Evolutionary conservation across 37 sponge, comb jelly and placozoan genomes (phyloP), one percentile per base, ranked within the genome.

Genomic region (Crambe crambe): DNA sequence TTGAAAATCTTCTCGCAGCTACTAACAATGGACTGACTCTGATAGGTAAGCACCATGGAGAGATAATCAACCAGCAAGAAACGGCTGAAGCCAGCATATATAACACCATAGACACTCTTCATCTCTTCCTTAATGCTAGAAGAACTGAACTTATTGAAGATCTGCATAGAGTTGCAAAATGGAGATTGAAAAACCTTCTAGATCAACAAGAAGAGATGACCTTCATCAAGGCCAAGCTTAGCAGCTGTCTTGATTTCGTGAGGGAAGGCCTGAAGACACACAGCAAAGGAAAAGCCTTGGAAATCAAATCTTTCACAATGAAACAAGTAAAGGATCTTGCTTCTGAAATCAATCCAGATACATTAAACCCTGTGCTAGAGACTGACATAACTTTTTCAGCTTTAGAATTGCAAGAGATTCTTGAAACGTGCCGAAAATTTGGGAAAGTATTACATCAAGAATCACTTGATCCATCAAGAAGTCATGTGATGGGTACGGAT

Each of bases 91-190:
- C 58, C 12, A 31, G 37, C 22, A 80, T 80, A 23, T 25, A 80
- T 35, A 20, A 35, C 27, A 51, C 51, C 20, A 47, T 80, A 5
- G 21, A 37, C 2, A 42, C 10, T 5, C 54, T 86, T 2, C 39
- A 36, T 25, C 58, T 68, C 36, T 59, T 40, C 0, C 61, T 86
- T 30, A 70, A 72, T n/a, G 32, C 18, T 17, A 47, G 73, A 6
- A 74, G 66, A 25, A 42, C 27, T 32, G 61, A 70, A 12, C 32
- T 76, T 0, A 32, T 86, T 2, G 8, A 4, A 25, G 29, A 69
- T 62, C 47, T 86, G 17, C 58, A 76, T 23, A 60, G 75, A 20
- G 27, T 80, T n/a, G n/a, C n/a, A n/a, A n/a, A n/a, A n/a, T n/a
- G n/a, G n/a, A n/a, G n/a, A n/a, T n/a, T n/a, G n/a, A n/a, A n/a